phyloP scores from a whole-genome alignment of 1,140 invertebrate genomes.

The Zophobas atratus region DNA sequence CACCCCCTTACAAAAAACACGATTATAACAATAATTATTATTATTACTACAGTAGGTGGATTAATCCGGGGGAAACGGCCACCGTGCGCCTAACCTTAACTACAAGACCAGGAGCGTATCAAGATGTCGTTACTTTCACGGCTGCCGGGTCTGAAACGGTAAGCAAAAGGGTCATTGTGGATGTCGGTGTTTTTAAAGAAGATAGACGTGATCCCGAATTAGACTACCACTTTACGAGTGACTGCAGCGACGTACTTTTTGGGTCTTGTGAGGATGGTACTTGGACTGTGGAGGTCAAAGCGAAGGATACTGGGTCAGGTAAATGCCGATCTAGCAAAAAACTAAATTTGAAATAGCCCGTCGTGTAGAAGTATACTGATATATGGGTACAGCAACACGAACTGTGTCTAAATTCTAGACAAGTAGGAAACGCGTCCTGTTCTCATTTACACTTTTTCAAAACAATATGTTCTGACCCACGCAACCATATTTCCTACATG shows the following conservation, averaged over 20 bases:
- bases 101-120: slow-evolving; percentile 48
- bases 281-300: slow-evolving; percentile 70
- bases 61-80: slow-evolving; percentile 54
- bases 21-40: not conserved
- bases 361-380: too few relatives aligned
- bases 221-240: slow-evolving; percentile 69
- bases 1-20: slow-evolving; percentile 16
- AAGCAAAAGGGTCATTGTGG: slow-evolving; percentile 68
- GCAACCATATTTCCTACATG: too few relatives aligned
- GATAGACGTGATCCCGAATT: slow-evolving; percentile 66
- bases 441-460: too few relatives aligned
- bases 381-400: too few relatives aligned
- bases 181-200: slow-evolving; percentile 60
- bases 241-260: slow-evolving; percentile 68
- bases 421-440: too few relatives aligned
- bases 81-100: slow-evolving; percentile 53
- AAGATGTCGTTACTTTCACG: slow-evolving; percentile 67
- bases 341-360: too few relatives aligned
- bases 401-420: too few relatives aligned
- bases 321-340: slow-evolving; percentile 22
- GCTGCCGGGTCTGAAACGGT: slow-evolving; percentile 63
- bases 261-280: slow-evolving; percentile 67
- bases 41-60: slow-evolving; percentile 8
- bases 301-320: slow-evolving; percentile 69
- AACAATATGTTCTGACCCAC: too few relatives aligned